These are phyloP conservation scores for Drosophila punjabiensis DNA, from an alignment of 1,140 invertebrate species.

Conservation along the genomic window DNA sequence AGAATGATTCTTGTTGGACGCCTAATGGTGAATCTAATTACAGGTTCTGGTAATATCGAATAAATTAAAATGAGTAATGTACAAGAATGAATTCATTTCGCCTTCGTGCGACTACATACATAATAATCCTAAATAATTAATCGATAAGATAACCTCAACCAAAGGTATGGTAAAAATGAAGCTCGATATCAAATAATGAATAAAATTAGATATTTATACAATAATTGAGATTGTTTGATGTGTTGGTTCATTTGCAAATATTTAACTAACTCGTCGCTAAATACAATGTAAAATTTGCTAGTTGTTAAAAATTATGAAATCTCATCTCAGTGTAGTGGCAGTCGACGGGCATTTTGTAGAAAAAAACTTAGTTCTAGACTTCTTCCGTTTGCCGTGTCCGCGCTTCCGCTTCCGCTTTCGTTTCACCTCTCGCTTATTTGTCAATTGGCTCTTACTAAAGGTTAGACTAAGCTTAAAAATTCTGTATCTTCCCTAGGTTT, in stretches of 20 bases:
- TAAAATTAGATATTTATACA: constrained; percentile 47
- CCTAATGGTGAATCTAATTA: constrained; percentile 46
- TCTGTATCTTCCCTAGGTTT: constrained; percentile 20
- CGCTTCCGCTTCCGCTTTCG: constrained; percentile 19
- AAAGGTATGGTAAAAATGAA: constrained; percentile 17
- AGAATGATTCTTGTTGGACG: constrained; percentile 45
- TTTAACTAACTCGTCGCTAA: constrained; percentile 76
- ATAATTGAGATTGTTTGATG: constrained; percentile 60
- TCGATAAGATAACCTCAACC: constrained; percentile 40
- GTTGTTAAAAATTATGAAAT: constrained; percentile 65
- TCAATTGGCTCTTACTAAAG: constrained; percentile 68
- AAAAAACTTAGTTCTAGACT: constrained; percentile 70
- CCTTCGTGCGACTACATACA: constrained; percentile 34
- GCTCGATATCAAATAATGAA: constrained; percentile 28
- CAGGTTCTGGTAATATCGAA: constrained; percentile 33
- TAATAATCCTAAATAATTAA: constrained; percentile 21
- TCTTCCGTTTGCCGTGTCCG: constrained; percentile 9
- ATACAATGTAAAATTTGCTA: constrained; percentile 79
- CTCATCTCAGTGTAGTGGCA: constrained; percentile 47
- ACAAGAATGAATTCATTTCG: constrained; percentile 66
- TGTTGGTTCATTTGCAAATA: constrained; percentile 57
- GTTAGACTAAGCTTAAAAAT: constrained; percentile 61
- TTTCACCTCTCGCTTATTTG: constrained; percentile 64
- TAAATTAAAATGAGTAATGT: constrained; percentile 71
- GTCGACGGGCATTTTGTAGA: constrained; percentile 53